Percentiles rank a stretch among this genome's conserved stretches.
phyloP scores from a whole-genome alignment of 2,113 vertebrate genomes.

The Helogale parvula region DNA sequence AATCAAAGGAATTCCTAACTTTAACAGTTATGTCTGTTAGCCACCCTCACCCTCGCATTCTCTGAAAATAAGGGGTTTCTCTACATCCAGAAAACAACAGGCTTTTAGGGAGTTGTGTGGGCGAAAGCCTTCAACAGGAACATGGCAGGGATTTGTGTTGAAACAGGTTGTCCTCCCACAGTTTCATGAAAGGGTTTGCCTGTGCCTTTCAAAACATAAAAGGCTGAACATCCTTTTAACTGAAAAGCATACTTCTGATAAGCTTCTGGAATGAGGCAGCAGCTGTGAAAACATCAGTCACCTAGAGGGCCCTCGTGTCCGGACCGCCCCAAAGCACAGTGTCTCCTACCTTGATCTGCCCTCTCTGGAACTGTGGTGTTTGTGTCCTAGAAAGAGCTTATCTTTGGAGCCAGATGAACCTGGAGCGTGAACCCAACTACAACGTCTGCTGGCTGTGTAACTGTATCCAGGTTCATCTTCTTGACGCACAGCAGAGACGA shows the following conservation, averaged over 20 bases:
- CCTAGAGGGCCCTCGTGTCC: too few species aligned
- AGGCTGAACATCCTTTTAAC: not conserved
- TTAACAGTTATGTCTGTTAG: not conserved
- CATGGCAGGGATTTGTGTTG: not conserved
- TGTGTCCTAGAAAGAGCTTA: not conserved
- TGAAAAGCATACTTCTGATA: not conserved
- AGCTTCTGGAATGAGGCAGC: not conserved
- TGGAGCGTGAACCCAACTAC: not conserved
- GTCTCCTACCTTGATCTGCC: not conserved
- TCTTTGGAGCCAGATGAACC: not conserved
- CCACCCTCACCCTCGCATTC: not conserved
- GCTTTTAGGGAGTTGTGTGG: not conserved
- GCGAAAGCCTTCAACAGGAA: not conserved
- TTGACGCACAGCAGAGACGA: not conserved
- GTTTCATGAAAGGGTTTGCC: not conserved
- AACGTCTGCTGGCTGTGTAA: not conserved
- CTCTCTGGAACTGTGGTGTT: not conserved
- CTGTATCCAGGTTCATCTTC: not conserved
- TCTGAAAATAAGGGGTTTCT: not conserved
- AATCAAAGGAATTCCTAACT: not conserved
- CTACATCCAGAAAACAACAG: not conserved
- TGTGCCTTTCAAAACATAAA: not conserved
- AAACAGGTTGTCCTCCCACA: not conserved
- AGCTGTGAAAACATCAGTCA: not conserved
- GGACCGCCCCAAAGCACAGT: not conserved